Evolutionary conservation across 2,797 vertebrate genomes (phyloP), one percentile per base, ranked within the genome.

Genomic region (Syngnathus rostellatus): DNA sequence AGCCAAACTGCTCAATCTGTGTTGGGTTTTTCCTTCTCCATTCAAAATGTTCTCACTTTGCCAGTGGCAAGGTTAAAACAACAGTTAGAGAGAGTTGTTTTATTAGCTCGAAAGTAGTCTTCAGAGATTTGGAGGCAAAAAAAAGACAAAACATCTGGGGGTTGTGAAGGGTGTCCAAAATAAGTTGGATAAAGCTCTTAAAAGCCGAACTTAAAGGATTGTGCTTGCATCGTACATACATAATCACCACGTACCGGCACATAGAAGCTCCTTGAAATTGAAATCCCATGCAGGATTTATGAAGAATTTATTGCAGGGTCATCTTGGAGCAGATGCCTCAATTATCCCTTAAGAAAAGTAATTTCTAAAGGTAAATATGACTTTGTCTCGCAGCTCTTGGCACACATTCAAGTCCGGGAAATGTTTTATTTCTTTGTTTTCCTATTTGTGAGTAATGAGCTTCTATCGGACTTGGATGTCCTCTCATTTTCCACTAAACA

Each of bases 11-110:
- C 57, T 62, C 72, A 21, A 43, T 59, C 61, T 62, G 65, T 41
- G n/a, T 43, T 62, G 60, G 12, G 25, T 11, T 31, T 25, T 31
- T 37, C 3, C 25, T 63, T 63, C 11, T 46, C 37, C 23, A 70
- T 65, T 63, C 72, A 62, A 80, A 85, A 74, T 41, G 39, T 58
- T 14, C 76, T 68, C 68, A 75, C 72, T 80, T 77, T 85, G 77
- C 77, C 83, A 88, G 73, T 72, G 73, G 63, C 77, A 83, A 83
- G 85, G 87, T 89, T 88, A 89, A 86, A 77, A 86, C 81, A 89
- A 89, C 87, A 89, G 67, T 72, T 73, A 73, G 63, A 53, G 69
- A 60, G 72, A 82, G 77, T 64, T 72, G 78, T 83, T 89, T 89
- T 82, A 87, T 86, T 88, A 85, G 82, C 70, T 19, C 14, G 77